Evolutionary conservation across 2,888 invertebrate genomes (phyloP).

Genomic region (Dusona sp.): DNA sequence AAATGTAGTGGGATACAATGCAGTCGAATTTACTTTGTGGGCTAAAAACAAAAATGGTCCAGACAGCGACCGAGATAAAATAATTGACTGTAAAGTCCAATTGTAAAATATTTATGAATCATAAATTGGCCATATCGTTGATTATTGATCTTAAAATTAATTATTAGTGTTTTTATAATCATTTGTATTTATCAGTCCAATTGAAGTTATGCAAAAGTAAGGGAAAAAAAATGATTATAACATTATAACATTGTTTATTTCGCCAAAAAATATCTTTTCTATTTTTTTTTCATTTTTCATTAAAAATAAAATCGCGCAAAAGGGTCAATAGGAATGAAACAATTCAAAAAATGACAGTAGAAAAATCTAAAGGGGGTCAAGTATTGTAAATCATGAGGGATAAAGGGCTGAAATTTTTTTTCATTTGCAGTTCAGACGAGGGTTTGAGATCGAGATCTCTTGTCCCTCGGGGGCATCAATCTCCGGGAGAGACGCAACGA

Average conservation of each 20-base stretch:
- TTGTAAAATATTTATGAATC: no score
- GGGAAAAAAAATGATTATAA: no score
- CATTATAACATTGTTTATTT: no score
- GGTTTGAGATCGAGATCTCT: neutral
- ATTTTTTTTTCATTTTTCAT: neutral
- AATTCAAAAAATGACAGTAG: neutral
- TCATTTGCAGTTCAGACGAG: slow-evolving; percentile 7
- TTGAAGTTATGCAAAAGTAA: no score
- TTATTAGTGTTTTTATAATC: no score
- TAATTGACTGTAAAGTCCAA: neutral
- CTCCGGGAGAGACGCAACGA: neutral
- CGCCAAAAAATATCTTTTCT: no score
- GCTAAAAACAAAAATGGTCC: neutral
- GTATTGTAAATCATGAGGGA: no score
- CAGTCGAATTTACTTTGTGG: neutral
- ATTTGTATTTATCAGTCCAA: no score
- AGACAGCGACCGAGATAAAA: neutral
- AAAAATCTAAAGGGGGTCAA: neutral
- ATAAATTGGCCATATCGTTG: no score
- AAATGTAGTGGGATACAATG: neutral
- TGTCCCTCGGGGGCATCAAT: slow-evolving; percentile 19
- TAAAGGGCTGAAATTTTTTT: neutral
- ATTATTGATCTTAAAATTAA: no score
- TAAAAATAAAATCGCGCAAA: neutral
- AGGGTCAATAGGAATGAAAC: neutral